A percentile compares a stretch with the other conserved stretches of the same genome.
Evolutionary conservation across 2,797 vertebrate genomes (phyloP).

Genomic region (Protosalanx chinensis): DNA sequence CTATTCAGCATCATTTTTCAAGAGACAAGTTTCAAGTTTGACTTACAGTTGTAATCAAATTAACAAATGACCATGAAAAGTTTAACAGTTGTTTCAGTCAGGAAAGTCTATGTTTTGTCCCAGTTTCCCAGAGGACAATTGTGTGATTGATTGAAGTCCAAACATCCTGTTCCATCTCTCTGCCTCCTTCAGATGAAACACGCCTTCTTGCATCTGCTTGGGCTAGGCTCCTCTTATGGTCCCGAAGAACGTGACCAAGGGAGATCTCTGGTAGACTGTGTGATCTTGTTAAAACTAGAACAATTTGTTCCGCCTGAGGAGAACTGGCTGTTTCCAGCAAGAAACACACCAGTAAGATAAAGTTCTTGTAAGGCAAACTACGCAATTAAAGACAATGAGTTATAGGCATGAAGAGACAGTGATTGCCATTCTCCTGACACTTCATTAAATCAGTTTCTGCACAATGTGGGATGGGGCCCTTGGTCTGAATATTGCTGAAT

Average conservation of each 20-base stretch:
- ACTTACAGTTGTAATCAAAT: conserved; percentile 32
- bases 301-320: conserved; percentile 52
- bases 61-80: conserved; percentile 32
- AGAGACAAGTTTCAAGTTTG: conserved; percentile 34
- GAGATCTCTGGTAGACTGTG: conserved; percentile 33
- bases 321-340: conserved; percentile 24
- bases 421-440: conserved; percentile 48
- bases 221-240: conserved; percentile 25
- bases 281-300: conserved; percentile 55
- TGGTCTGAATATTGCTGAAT: conserved; percentile 6
- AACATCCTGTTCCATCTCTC: conserved; percentile 35
- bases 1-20: conserved; percentile 25
- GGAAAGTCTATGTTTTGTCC: conserved; percentile 56
- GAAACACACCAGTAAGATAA: conserved; percentile 23
- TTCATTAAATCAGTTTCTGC: conserved; percentile 45
- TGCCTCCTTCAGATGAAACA: conserved; percentile 3
- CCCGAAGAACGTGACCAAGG: conserved; percentile 38
- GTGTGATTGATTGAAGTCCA: conserved; percentile 34
- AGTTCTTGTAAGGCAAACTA: conserved; percentile 47
- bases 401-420: conserved; percentile 56
- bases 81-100: conserved; percentile 17
- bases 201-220: conserved; percentile 9
- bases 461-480: conserved; percentile 34
- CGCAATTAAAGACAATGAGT: conserved; percentile 57
- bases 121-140: conserved; percentile 33